Percentiles rank a stretch among this genome's conserved stretches.
Conservation (phyloP, 2,888 invertebrate species). For the Ditula angustiorana region DNA sequence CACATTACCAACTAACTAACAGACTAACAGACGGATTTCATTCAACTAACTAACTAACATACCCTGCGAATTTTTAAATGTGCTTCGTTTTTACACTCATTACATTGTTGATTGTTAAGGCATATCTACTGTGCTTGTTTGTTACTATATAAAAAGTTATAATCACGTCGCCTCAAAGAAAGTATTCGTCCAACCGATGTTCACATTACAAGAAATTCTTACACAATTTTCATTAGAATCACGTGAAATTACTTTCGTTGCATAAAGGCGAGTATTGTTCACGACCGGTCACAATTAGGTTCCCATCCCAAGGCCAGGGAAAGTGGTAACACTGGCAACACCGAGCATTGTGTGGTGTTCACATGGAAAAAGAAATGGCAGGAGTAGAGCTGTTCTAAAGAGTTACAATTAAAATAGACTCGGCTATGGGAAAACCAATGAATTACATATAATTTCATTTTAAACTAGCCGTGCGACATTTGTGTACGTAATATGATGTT, state of each 20-base stretch:
- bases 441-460: too few relatives aligned
- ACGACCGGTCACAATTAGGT: constrained; percentile 29
- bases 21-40: too few relatives aligned
- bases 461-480: too few relatives aligned
- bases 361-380: constrained; percentile 53
- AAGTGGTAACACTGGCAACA: constrained; percentile 53
- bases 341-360: constrained; percentile 49
- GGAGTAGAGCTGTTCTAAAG: background rate
- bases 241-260: constrained; percentile 39
- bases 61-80: too few relatives aligned
- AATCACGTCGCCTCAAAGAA: constrained; percentile 2
- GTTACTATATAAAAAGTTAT: background rate
- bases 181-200: constrained; percentile 8
- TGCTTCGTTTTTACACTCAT: too few relatives aligned
- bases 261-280: constrained; percentile 38
- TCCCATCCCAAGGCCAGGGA: constrained; percentile 54
- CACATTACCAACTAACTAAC: too few relatives aligned
- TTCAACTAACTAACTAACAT: too few relatives aligned
- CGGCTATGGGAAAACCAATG: background rate
- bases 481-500: too few relatives aligned
- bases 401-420: background rate
- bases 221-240: constrained; percentile 30
- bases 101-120: too few relatives aligned
- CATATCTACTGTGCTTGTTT: too few relatives aligned
- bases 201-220: constrained; percentile 21